A percentile compares a stretch with the other conserved stretches of the same genome.
Conservation (phyloP, 64 coral and sea anemone species). For the Platygyra sinensis region DNA sequence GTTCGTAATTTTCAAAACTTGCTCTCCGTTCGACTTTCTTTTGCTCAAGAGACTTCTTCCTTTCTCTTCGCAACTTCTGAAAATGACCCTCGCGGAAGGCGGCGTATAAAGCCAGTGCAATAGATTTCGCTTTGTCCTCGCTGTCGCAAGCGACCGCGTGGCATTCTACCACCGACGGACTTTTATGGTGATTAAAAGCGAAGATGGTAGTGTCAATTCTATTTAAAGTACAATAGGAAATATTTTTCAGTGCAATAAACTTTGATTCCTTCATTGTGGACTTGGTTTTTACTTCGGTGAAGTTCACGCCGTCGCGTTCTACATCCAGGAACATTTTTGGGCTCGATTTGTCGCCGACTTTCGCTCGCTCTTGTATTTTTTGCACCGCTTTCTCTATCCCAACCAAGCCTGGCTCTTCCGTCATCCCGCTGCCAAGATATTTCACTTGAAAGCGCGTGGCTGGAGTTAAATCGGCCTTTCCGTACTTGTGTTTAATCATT, state of each 20-base stretch:
- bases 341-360: constrained; percentile 54
- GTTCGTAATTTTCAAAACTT: constrained; percentile 35
- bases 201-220: constrained; percentile 70
- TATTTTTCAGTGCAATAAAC: constrained; percentile 64
- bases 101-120: constrained; percentile 68
- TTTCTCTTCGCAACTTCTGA: constrained; percentile 72
- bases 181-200: constrained; percentile 89
- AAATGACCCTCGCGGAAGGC: constrained; percentile 89
- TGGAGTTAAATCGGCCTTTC: constrained; percentile 43
- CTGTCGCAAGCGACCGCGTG: constrained; percentile 77
- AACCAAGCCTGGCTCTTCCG: constrained; percentile 60
- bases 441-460: constrained; percentile 75
- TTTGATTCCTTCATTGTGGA: constrained; percentile 32
- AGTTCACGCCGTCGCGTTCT: constrained; percentile 56
- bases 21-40: constrained; percentile 20
- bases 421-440: constrained; percentile 67
- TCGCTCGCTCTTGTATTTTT: constrained; percentile 53
- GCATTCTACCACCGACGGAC: constrained; percentile 71
- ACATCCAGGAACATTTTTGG: constrained; percentile 81
- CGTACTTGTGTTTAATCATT: constrained; percentile 52
- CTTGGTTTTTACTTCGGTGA: constrained; percentile 35
- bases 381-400: constrained; percentile 83
- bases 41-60: constrained; percentile 45
- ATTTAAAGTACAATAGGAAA: constrained; percentile 82
- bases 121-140: constrained; percentile 80